Evolutionary conservation across 2,888 invertebrate genomes (phyloP), one percentile per base, ranked within the genome.

Genomic region (Orchesella flavescens): DNA sequence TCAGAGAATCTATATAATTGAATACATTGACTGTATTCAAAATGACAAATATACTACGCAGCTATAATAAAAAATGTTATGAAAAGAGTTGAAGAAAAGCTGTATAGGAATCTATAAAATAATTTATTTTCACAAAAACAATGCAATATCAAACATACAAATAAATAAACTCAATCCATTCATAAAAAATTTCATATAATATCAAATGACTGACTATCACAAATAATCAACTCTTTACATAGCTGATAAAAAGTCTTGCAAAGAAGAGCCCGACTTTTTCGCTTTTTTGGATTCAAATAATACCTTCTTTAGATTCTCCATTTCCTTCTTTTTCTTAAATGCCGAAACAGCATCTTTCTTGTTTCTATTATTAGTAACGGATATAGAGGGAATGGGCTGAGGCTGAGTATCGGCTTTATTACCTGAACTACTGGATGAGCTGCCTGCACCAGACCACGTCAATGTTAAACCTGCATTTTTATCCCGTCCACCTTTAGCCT

Each of bases 241-340:
- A 63, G 73, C 59, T 0, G 84, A 81, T 15, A 84, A 69, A 76
- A 84, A 84, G 44, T 84, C 84, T 68, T 84, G 71, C 17, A 84
- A 46, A 1, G 79, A 69, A 23, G 74, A 77, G 1, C 81, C 72
- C 0, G 46, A 53, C 59, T 73, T 80, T 13, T 72, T 75, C 4
- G 77, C 66, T 17, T 71, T 75, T 65, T 80, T 84, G 1, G 85
- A 78, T 21, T 85, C 65, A 55, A 85, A 79, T 34, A 85, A 46
- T 1, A 69, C 68, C 55, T 83, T 85, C 43, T 82, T 73, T 9
- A 85, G 57, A 43, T 79, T 84, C 10, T 84, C 78, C 74, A 84
- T 61, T n/a, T 84, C 73, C 49, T 77, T 76, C 72, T 73, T 21
- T 46, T 82, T 74, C 17, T 79, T n/a, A 12, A 55, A 43, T 0